These are phyloP conservation scores for Galeopsomyia nigrocyanea DNA, from an alignment of 2,888 invertebrate species.

Conservation along the genomic window DNA sequence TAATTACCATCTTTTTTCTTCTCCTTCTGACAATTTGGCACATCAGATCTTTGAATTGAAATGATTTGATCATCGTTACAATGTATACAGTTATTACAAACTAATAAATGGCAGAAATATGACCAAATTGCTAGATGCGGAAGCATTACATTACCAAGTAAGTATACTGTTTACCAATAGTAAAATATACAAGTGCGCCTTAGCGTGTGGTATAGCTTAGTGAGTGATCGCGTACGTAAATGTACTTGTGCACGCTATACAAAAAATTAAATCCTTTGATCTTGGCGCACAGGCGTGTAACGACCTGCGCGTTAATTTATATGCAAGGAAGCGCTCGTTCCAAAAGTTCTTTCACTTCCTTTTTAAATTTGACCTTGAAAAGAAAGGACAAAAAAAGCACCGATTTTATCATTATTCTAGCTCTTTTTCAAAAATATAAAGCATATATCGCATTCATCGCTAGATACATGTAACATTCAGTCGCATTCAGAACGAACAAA, in stretches of 20 bases:
- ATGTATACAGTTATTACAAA: neutral
- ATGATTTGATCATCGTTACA: neutral
- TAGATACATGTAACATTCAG: neutral
- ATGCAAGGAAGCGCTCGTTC: constrained; percentile 22
- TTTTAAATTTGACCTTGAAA: constrained; percentile 19
- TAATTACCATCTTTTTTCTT: constrained; percentile 23
- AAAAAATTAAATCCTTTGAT: constrained; percentile 15
- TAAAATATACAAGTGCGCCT: constrained; percentile 36
- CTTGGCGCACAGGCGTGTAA: constrained; percentile 9
- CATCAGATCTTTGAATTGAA: neutral
- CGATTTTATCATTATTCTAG: constrained; percentile 1
- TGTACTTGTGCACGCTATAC: constrained; percentile 19
- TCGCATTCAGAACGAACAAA: constrained; percentile 14
- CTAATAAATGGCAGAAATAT: neutral
- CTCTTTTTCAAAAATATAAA: neutral
- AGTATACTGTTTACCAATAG: constrained; percentile 14
- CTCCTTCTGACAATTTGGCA: constrained; percentile 15
- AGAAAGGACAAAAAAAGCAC: constrained; percentile 15
- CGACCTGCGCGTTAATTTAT: neutral
- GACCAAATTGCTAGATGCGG: constrained; percentile 3
- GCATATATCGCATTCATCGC: constrained; percentile 1
- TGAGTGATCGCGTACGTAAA: constrained; percentile 31
- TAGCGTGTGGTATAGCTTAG: constrained; percentile 27
- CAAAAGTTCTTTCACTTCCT: constrained; percentile 20
- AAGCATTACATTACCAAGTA: constrained; percentile 11